Evolutionary conservation across 2,797 vertebrate species (phyloP).

Genomic region (Pipistrellus nathusii): DNA sequence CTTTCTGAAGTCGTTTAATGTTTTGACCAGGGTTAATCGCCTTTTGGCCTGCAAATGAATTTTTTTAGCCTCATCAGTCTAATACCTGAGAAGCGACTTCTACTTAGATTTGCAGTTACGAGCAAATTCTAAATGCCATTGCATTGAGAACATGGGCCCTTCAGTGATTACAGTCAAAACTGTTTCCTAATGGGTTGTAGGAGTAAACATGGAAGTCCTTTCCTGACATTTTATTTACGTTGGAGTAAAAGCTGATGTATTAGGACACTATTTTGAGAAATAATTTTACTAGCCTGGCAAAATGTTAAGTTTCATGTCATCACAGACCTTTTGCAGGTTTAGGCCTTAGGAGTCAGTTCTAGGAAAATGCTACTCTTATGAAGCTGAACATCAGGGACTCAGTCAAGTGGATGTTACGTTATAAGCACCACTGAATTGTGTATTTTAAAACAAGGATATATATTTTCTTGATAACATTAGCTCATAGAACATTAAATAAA

Average conservation of each 20-base stretch:
- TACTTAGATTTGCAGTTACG: neutral
- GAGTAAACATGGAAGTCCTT: neutral
- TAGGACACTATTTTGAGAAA: conserved; percentile 53
- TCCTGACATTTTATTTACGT: conserved; percentile 52
- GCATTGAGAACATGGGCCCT: neutral
- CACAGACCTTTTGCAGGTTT: conserved; percentile 49
- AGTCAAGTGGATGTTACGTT: conserved; percentile 10
- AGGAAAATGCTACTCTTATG: neutral
- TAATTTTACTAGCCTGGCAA: conserved; percentile 58
- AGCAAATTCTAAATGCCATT: conserved; percentile 25
- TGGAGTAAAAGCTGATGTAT: conserved; percentile 44
- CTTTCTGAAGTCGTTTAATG: neutral
- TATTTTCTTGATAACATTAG: conserved; percentile 59
- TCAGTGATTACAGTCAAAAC: neutral
- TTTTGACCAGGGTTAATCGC: neutral
- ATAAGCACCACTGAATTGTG: conserved; percentile 50
- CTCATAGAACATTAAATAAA: conserved; percentile 47
- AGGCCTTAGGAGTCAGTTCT: conserved; percentile 16
- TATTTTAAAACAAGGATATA: conserved; percentile 8
- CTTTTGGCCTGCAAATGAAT: neutral
- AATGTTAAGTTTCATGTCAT: conserved; percentile 62
- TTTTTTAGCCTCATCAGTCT: conserved; percentile 1
- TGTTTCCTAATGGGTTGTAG: conserved; percentile 36
- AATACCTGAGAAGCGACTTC: conserved; percentile 35
- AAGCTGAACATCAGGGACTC: conserved; percentile 13